Evolutionary conservation across 2,113 vertebrate species (phyloP), one percentile per base, ranked within the genome.

Genomic region (Trogon surrucura): DNA sequence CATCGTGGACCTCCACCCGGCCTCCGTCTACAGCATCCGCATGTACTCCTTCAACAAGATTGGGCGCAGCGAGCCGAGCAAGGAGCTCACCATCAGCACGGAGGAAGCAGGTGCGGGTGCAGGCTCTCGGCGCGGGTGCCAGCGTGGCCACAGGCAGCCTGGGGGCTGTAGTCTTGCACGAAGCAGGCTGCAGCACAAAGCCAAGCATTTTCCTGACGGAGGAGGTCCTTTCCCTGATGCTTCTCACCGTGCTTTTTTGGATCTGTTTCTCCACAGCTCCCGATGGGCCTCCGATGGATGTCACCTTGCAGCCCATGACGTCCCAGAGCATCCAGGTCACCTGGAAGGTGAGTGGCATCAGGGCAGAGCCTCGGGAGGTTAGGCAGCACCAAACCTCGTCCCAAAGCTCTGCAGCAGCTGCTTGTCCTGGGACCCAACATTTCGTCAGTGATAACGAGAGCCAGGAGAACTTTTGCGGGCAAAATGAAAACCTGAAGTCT

Each of bases 21-120:
- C 99, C 6, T 99, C 99, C 0, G 99, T 99, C 45, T 99, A 99
- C 98, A 99, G 99, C 97, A 99, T 99, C 91, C 99, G 99, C 96
- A 99, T 99, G 99, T 99, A 99, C 91, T 99, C 99, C 71, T 99
- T 99, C 98, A 99, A 99, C 94, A 98, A 99, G 82, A 99, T 99
- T 6, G 99, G 99, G 34, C 99, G 99, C 93, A 99, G 99, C 2
- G 99, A 99, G 94, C 99, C 99, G 3, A 99, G 99, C 97, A 99
- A 99, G 95, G 99, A 99, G 82, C 98, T 99, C 82, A 99, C 99
- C 87, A 97, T 99, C 97, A 99, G 99, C 98, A 99, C 99, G 0
- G 99, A 99, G 94, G 99, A 99, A 98, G 99, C 99, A 26, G 99
- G 99, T 99, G 96, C 97, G 0, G 1, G 50, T 27, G 19, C 30